phyloP scores from a whole-genome alignment of 2,888 invertebrate genomes.

The Latrodectus hesperus region DNA sequence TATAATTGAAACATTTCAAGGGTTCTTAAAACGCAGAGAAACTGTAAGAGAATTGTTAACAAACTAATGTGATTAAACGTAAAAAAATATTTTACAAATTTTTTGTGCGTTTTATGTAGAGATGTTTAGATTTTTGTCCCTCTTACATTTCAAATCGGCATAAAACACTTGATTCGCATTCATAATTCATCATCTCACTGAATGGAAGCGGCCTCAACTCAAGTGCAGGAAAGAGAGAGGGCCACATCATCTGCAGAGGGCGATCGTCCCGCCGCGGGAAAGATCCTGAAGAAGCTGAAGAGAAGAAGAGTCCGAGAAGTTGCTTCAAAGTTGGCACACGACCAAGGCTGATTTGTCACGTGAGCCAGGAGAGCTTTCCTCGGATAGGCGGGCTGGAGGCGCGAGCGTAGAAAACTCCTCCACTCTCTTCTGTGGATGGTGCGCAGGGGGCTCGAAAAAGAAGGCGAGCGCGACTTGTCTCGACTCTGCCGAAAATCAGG shows the following conservation, averaged over 20 bases:
- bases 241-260: neutral
- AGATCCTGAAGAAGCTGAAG: conserved; percentile 9
- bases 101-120: too few relatives aligned
- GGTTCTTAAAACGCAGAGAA: too few relatives aligned
- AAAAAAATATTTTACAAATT: too few relatives aligned
- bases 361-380: neutral
- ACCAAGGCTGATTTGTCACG: conserved; percentile 53
- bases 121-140: too few relatives aligned
- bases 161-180: too few relatives aligned
- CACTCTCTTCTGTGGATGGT: conserved; percentile 8
- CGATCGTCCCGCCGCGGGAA: conserved; percentile 26
- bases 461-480: conserved; percentile 2
- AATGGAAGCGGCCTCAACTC: too few relatives aligned
- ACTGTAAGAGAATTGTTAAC: too few relatives aligned
- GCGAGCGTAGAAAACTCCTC: conserved; percentile 53
- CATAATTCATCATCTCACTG: too few relatives aligned
- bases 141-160: too few relatives aligned
- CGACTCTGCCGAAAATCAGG: neutral
- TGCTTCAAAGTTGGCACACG: conserved; percentile 59
- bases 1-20: too few relatives aligned
- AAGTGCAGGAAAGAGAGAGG: too few relatives aligned
- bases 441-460: conserved; percentile 30
- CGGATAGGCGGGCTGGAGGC: conserved; percentile 48
- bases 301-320: conserved; percentile 29
- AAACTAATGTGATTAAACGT: too few relatives aligned